Base-by-base conservation (phyloP, 30 jellyfish, hydroid and myxozoan species). In the Pseudorhiza aurosa region DNA sequence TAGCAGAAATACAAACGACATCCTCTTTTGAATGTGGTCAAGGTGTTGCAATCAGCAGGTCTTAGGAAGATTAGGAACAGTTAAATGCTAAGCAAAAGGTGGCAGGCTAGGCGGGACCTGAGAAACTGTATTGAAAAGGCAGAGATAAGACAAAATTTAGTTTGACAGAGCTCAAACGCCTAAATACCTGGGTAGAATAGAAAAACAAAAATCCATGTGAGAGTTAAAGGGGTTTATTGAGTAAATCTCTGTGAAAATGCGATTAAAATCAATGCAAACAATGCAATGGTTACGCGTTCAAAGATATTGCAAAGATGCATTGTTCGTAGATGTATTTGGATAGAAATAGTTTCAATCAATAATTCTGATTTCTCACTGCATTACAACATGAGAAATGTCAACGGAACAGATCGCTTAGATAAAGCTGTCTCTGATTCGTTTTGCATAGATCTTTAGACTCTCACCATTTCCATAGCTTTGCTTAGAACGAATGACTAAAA, bases 21-120 rank as follows among this genome's bases (percentile, higher is more conserved):
- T 30, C 37, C 81, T 36, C 65, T 30, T 75, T 77, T 60, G 57
- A 60, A 30, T 77, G 89, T 39, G 81, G 68, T 77, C 26, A 46
- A 72, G 63, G 44, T 3, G 72, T 44, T 59, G 72, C 45, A 42
- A 45, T 77, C 39, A 64, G 30, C 42, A 24, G 31, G 63, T 37
- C 73, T 42, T 77, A 77, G 17, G 33, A 10, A 39, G 81, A 77
- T 77, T 77, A 77, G 28, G 45, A 35, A 25, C 50, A 50, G 81
- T 56, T 77, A 37, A 43, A 77, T 77, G 40, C 72, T 31, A 5
- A 31, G 63, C 47, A 26, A 51, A 77, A 58, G 45, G 70, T 59
- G 75, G 89, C 89, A 25, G 12, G 30, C 40, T 77, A 75, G 89
- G 89, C 76, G 89, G 89, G 81, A 62, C 69, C 27, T n/a, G 25